phyloP scores from a whole-genome alignment of 2,797 vertebrate species.

The Synanceia verrucosa region DNA sequence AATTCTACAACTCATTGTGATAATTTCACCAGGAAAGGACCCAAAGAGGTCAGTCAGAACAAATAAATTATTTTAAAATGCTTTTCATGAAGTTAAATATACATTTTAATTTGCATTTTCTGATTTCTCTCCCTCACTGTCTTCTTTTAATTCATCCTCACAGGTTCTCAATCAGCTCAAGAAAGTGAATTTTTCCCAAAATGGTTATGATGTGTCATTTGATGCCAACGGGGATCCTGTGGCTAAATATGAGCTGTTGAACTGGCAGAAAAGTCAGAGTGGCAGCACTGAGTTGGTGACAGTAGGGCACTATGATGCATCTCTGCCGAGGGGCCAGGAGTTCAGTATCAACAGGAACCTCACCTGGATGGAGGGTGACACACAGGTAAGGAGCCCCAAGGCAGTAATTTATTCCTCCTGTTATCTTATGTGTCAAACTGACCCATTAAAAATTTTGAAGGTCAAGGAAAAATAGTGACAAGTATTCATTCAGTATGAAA shows the following conservation, averaged over 20 bases:
- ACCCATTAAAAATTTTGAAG: no score
- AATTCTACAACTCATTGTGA: constrained; percentile 51
- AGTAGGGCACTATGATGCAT: constrained; percentile 76
- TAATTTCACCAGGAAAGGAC: constrained; percentile 40
- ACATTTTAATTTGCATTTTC: not conserved
- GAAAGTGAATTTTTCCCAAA: constrained; percentile 67
- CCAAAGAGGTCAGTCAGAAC: constrained; percentile 57
- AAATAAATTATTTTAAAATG: not conserved
- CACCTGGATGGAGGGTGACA: constrained; percentile 58
- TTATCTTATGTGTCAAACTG: no score
- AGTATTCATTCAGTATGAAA: no score
- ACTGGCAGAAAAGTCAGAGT: constrained; percentile 72
- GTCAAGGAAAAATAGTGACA: no score
- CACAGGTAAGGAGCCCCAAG: constrained; percentile 39
- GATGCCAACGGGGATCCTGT: constrained; percentile 79
- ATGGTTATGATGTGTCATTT: constrained; percentile 78
- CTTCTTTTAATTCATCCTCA: not conserved
- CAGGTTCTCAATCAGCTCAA: constrained; percentile 73
- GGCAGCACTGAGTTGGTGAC: constrained; percentile 63
- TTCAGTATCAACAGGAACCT: constrained; percentile 63
- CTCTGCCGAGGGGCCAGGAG: constrained; percentile 62
- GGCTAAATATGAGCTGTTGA: constrained; percentile 79
- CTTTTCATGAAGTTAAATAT: not conserved
- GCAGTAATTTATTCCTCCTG: not conserved
- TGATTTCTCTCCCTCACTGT: rapidly evolving